Evolutionary conservation across 1,140 invertebrate species (phyloP).

Genomic region (Triops cancriformis): DNA sequence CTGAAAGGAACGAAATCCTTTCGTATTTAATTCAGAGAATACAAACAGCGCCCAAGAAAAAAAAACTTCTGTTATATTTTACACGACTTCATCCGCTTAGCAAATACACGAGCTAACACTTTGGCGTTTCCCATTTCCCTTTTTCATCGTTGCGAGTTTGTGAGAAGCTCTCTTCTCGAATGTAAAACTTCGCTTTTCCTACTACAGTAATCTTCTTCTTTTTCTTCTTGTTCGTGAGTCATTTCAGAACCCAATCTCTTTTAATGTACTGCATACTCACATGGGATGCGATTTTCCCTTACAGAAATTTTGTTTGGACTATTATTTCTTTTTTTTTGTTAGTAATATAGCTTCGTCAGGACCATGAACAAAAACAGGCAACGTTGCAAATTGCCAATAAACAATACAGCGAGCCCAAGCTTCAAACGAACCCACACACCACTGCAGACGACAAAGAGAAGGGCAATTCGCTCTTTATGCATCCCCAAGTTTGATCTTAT

Average conservation of each 20-base stretch:
- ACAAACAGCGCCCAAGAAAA: not conserved
- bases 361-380: not conserved
- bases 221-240: not conserved
- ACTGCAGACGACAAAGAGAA: too few relatives aligned
- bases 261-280: not conserved
- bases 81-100: not conserved
- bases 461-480: too few relatives aligned
- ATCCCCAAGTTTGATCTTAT: not conserved
- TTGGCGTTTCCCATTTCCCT: not conserved
- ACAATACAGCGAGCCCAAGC: too few relatives aligned
- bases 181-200: not conserved
- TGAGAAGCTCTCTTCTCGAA: not conserved
- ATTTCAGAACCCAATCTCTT: constrained; percentile 1
- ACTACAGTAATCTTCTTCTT: not conserved
- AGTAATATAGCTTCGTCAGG: not conserved
- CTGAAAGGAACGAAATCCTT: not conserved
- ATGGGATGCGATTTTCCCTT: not conserved
- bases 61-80: not conserved
- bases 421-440: too few relatives aligned
- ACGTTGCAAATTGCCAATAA: not conserved
- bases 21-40: not conserved
- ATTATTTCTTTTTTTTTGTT: not conserved
- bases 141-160: not conserved
- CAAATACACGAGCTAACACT: not conserved
- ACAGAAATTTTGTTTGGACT: not conserved